phyloP scores from a whole-genome alignment of 2,113 vertebrate species.

The Zootoca vivipara region DNA sequence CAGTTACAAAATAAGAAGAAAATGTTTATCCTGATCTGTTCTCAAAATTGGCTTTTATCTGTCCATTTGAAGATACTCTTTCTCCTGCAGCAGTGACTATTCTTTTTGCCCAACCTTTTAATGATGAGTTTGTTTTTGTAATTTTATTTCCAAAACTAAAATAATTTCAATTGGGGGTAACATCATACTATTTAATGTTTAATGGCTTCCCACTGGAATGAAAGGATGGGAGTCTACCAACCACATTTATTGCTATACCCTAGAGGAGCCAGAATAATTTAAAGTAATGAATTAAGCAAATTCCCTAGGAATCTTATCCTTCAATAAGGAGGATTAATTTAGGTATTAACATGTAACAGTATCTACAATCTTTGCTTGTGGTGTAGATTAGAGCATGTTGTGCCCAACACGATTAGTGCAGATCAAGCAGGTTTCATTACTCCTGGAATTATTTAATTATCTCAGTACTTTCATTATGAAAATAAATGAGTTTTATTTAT shows the following conservation, averaged over 20 bases:
- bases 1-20: background rate
- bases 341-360: constrained; percentile 56
- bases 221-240: background rate
- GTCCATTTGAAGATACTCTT: background rate
- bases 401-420: constrained; percentile 40
- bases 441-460: constrained; percentile 61
- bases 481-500: constrained; percentile 55
- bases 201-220: constrained; percentile 21
- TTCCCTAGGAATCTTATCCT: constrained; percentile 62
- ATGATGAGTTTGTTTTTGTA: background rate
- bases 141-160: constrained; percentile 4
- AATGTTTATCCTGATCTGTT: background rate
- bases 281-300: constrained; percentile 63
- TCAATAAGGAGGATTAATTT: constrained; percentile 66
- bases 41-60: background rate
- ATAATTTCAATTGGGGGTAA: background rate
- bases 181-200: constrained; percentile 22
- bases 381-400: constrained; percentile 55
- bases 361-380: constrained; percentile 57
- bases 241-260: constrained; percentile 36
- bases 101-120: background rate
- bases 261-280: constrained; percentile 53
- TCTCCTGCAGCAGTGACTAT: background rate
- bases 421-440: constrained; percentile 52
- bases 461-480: constrained; percentile 56